phyloP scores from a whole-genome alignment of 2,113 vertebrate genomes.

The Atlantisia rogersi region DNA sequence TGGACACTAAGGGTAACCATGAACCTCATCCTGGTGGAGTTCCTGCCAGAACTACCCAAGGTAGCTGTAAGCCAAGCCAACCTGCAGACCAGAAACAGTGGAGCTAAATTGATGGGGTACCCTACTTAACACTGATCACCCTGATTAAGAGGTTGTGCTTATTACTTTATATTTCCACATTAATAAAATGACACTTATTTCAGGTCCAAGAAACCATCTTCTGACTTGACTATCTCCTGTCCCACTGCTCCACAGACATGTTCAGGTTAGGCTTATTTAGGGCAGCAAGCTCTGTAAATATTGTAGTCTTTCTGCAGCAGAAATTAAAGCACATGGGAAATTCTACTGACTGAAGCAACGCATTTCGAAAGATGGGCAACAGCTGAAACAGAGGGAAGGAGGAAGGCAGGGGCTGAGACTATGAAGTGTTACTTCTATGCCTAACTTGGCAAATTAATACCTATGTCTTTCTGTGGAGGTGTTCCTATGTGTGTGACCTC shows the following conservation, averaged over 20 bases:
- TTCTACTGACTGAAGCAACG: not conserved
- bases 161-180: not conserved
- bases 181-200: not conserved
- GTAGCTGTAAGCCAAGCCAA: not conserved
- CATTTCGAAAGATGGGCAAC: not conserved
- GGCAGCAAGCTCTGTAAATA: not conserved
- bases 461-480: not conserved
- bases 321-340: not conserved
- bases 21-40: not conserved
- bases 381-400: not conserved
- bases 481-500: not conserved
- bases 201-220: not conserved
- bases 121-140: not conserved
- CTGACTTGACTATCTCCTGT: not conserved
- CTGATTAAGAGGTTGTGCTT: not conserved
- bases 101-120: fast-evolving
- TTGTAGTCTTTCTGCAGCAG: not conserved
- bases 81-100: not conserved
- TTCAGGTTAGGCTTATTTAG: not conserved
- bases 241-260: not conserved
- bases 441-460: not conserved
- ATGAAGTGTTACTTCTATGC: not conserved
- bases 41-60: not conserved
- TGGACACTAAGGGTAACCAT: not conserved
- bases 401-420: not conserved